Evolutionary conservation across 1,140 invertebrate genomes (phyloP).

Genomic region (Aporrectodea caliginosa): DNA sequence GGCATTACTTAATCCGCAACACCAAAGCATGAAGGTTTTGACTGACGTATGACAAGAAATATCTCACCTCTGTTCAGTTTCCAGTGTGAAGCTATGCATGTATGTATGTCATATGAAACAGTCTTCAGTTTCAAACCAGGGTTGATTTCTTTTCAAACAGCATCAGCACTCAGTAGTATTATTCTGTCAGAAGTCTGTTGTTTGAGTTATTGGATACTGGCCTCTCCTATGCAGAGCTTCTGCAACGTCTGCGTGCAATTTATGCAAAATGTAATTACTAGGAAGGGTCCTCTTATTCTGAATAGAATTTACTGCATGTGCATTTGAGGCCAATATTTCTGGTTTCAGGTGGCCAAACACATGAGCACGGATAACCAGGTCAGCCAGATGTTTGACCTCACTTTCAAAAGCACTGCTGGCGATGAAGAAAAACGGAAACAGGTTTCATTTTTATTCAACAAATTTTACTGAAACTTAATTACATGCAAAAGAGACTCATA

Average conservation of each 20-base stretch:
- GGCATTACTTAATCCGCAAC: too few species aligned
- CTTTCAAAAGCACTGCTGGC: constrained; percentile 43
- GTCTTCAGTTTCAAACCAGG: too few species aligned
- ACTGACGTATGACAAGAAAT: too few species aligned
- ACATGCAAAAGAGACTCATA: too few species aligned
- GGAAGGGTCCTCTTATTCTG: not conserved
- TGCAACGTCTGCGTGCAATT: not conserved
- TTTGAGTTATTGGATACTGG: constrained; percentile 36
- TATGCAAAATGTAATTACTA: not conserved
- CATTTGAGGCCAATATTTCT: not conserved
- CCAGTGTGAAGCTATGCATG: too few species aligned
- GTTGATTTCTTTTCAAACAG: too few species aligned
- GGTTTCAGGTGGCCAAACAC: constrained; percentile 49
- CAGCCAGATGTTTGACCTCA: constrained; percentile 57
- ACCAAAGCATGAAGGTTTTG: too few species aligned
- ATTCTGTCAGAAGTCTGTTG: too few species aligned
- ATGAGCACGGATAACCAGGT: constrained; percentile 55
- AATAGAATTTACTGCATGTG: not conserved
- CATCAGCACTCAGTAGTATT: too few species aligned
- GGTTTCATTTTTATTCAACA: constrained; percentile 43
- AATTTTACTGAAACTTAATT: too few species aligned
- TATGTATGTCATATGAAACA: too few species aligned
- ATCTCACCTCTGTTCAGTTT: too few species aligned
- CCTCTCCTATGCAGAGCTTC: not conserved
- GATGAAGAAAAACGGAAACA: constrained; percentile 52